Conservation (phyloP, 2,113 vertebrate genomes). For the Notothenia coriiceps region DNA sequence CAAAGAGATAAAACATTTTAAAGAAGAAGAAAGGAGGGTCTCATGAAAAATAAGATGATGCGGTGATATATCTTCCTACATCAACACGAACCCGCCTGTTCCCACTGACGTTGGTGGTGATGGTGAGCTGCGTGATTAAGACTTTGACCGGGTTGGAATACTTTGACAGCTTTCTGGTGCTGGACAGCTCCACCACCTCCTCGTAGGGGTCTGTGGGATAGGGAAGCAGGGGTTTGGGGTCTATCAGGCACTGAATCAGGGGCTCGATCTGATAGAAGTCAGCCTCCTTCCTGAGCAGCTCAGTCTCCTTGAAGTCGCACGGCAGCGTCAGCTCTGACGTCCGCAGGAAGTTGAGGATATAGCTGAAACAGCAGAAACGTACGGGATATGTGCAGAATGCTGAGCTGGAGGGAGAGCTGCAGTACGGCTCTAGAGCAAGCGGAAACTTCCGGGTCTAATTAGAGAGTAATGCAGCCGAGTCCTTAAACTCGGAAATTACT, state of each 20-base stretch:
- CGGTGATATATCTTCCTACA: background rate
- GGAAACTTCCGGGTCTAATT: too few species aligned
- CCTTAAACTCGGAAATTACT: too few species aligned
- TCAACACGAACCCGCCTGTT: background rate
- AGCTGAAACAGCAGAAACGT: slow-evolving; percentile 63
- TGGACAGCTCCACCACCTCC: slow-evolving; percentile 94
- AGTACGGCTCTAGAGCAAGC: background rate
- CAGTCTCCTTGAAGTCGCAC: slow-evolving; percentile 90
- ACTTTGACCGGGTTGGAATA: slow-evolving; percentile 96
- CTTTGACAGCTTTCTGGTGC: slow-evolving; percentile 95
- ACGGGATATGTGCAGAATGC: background rate
- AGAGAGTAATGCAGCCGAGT: too few species aligned
- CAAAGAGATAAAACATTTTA: too few species aligned
- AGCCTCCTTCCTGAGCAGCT: slow-evolving; percentile 90
- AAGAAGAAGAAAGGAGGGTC: background rate
- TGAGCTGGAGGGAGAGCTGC: background rate
- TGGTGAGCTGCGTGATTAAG: slow-evolving; percentile 95
- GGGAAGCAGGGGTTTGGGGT: slow-evolving; percentile 87
- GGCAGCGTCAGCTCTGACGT: slow-evolving; percentile 92
- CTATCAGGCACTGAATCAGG: slow-evolving; percentile 92
- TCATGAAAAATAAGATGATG: background rate
- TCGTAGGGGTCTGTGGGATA: slow-evolving; percentile 93
- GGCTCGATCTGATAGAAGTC: slow-evolving; percentile 95
- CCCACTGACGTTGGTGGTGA: slow-evolving; percentile 90
- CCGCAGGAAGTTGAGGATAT: slow-evolving; percentile 93